Base-by-base conservation (phyloP, 2,797 vertebrate species). In the Gymnothorax javanicus region DNA sequence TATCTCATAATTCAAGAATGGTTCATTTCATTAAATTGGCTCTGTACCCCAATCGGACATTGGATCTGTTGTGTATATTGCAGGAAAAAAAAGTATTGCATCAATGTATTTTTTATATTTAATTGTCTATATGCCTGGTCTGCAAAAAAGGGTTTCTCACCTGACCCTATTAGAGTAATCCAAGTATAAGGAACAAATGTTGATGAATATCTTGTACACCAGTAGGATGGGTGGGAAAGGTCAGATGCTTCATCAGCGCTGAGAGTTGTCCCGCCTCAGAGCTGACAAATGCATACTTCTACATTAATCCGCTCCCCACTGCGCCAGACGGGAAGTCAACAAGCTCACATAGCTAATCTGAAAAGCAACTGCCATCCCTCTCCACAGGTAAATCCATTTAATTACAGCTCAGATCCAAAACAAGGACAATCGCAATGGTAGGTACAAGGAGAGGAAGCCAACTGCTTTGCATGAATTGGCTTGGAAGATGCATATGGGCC, bases 251-350 rank as follows among this genome's bases (percentile, higher is more conserved):
- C 89, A 94, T 96, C 94, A 95, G 88, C 87, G 88, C 87, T 88
- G 89, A 92, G 86, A 92, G 91, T 94, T 91, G 92, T 95, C 94
- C 87, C 88, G 82, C 82, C 60, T 64, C 17, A 89, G 71, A n/a
- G 67, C 87, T 88, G 87, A 90, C 82, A 88, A 94, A 95, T 94
- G 93, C 95, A 95, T 90, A 92, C 90, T 92, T 94, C 93, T 84
- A 77, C 90, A 93, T 91, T 96, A 96, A 95, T 95, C 88, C 92
- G 93, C 91, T 94, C 93, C 92, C 91, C 91, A 91, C 91, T 92
- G 88, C 89, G 86, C 67, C n/a, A 85, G 79, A 93, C 91, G 93
- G 67, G 84, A 89, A 93, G 93, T 94, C 93, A 95, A 95, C 93
- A 94, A 92, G 92, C 89, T 88, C 82, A 90, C 88, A 90, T 90